These are phyloP conservation scores for Timandra comae DNA, from an alignment of 2,888 invertebrate genomes.

Conservation along the genomic window DNA sequence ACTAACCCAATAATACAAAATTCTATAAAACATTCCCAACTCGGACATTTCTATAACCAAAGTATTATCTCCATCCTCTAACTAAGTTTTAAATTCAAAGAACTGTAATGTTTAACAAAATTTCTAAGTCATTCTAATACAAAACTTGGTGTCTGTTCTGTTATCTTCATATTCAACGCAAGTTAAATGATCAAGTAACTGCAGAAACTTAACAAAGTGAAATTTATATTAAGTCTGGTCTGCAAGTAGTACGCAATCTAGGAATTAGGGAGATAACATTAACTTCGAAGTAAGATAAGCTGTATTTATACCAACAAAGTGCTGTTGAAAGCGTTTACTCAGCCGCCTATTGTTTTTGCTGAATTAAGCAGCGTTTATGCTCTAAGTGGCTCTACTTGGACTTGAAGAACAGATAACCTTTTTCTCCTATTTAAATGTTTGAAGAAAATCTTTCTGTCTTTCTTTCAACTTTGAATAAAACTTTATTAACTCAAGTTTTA, in stretches of 20 bases:
- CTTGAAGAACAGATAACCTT: constrained; percentile 41
- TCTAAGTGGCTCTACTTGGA: constrained; percentile 45
- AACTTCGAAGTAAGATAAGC: constrained; percentile 26
- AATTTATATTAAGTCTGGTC: constrained; percentile 6
- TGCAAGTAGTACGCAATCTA: constrained; percentile 14
- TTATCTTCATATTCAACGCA: constrained; percentile 10
- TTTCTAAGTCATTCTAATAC: constrained; percentile 5
- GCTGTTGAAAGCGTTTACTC: constrained; percentile 41
- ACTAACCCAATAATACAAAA: too few relatives aligned
- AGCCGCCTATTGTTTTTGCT: constrained; percentile 55
- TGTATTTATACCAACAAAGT: constrained; percentile 31
- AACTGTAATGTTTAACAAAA: constrained; percentile 9
- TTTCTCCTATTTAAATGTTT: constrained; percentile 30
- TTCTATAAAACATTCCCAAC: too few relatives aligned
- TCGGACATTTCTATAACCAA: too few relatives aligned
- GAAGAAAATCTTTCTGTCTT: constrained; percentile 20
- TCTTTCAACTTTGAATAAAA: not conserved
- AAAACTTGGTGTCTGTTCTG: constrained; percentile 11
- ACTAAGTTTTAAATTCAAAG: too few relatives aligned
- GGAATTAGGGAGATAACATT: constrained; percentile 26
- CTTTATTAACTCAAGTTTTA: not conserved
- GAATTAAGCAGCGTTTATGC: constrained; percentile 51
- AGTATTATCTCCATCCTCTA: too few relatives aligned
- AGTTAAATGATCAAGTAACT: constrained; percentile 13
- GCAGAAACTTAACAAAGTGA: constrained; percentile 12